Base-by-base conservation (phyloP, 2,888 invertebrate species). In the Chironomus riparius region DNA sequence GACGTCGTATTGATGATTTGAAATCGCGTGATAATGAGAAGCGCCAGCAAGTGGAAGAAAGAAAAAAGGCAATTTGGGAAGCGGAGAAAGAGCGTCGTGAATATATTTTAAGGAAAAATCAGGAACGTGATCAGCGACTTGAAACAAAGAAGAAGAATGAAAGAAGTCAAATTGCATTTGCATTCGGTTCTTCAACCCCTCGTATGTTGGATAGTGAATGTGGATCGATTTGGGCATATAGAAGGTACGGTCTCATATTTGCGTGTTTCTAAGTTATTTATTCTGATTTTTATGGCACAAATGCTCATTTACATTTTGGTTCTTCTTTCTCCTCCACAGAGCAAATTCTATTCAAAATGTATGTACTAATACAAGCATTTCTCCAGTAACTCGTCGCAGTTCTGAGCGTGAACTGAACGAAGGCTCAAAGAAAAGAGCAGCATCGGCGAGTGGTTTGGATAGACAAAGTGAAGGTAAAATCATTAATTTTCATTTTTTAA, bases 111-210 rank as follows among this genome's bases (percentile, higher is more conserved):
- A 90, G 92, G 81, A 91, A 93, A 82, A 95, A 94, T 85, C 90
- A 90, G 86, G 94, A 94, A 82, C 88, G 94, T 79, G 92, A 92
- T 81, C 92, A 91, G 79, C 88, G 92, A 78, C 86, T 94, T 81
- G 94, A 94, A 83, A 88, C 91, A 74, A 92, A 91, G 83, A 89
- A 89, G 80, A 89, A 90, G 81, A 89, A 92, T 80, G 93, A 94
- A 82, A 88, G 92, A 80, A 88, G 88, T 81, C 89, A 89, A 78
- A 86, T 87, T 79, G 92, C 91, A 76, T 95, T 94, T 86, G 95
- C 95, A 76, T 95, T 95, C 85, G 95, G 95, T 77, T 95, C 94
- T 80, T 95, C 94, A 79, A 95, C 94, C 78, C 95, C 95, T 78
- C 87, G 95, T 78, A 89, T 94, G 86, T 86, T 94, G 80, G 93